Conservation (phyloP, 92 coral and sea anemone genomes). For the Montipora capitata region DNA sequence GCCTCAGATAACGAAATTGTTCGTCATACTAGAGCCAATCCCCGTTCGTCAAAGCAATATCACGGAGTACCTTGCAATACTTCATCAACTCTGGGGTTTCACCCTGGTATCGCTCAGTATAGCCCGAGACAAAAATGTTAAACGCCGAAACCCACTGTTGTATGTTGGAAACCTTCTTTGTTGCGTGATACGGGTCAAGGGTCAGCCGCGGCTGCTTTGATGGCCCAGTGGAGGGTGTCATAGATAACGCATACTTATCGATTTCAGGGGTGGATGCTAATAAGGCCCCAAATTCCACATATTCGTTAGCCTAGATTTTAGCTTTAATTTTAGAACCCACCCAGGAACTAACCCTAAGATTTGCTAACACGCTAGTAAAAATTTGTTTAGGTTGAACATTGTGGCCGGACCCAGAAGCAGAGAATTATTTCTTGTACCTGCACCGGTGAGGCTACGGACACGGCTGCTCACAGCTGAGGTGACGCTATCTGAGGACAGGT, state of each 20-base stretch:
- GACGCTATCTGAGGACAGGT: background rate
- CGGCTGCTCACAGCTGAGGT: background rate
- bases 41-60: background rate
- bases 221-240: background rate
- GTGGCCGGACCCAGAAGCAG: too few species aligned
- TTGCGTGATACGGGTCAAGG: too few species aligned
- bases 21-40: conserved; percentile 1
- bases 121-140: too few species aligned
- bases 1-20: background rate
- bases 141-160: too few species aligned
- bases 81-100: background rate
- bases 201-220: background rate
- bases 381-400: background rate
- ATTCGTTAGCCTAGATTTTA: too few species aligned
- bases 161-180: too few species aligned
- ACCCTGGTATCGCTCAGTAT: background rate
- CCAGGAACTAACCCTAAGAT: conserved; percentile 9
- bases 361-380: background rate
- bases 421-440: too few species aligned
- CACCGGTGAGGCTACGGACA: background rate
- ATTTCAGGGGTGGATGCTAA: too few species aligned
- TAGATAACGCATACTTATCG: background rate
- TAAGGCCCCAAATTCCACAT: too few species aligned
- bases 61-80: background rate
- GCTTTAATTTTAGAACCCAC: too few species aligned